These are phyloP conservation scores for Zosterops lateralis DNA, from an alignment of 2,113 vertebrate species.

Conservation along the genomic window DNA sequence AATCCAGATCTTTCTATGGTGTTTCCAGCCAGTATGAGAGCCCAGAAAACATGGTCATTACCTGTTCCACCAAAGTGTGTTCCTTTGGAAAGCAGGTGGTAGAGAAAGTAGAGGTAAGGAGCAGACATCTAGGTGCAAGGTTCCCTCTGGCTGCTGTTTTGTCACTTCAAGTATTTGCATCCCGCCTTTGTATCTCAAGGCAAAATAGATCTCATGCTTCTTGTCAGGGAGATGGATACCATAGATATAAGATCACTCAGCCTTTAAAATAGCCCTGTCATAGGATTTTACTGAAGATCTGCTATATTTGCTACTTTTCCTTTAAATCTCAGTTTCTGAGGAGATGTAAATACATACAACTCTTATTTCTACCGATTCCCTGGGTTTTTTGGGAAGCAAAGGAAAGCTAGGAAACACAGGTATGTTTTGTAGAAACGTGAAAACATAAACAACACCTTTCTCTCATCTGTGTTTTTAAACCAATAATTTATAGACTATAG, in stretches of 20 bases:
- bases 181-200: background rate
- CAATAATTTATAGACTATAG: background rate
- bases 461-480: background rate
- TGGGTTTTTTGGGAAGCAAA: background rate
- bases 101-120: constrained; percentile 92
- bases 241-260: background rate
- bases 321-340: background rate
- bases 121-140: background rate
- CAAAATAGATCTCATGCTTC: background rate
- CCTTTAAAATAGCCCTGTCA: background rate
- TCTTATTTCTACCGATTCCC: background rate
- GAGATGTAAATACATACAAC: background rate
- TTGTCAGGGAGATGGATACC: background rate
- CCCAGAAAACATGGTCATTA: constrained; percentile 93
- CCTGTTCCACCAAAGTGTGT: constrained; percentile 95
- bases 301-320: background rate
- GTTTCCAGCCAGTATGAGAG: constrained; percentile 96
- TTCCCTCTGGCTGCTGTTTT: background rate
- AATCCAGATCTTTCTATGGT: constrained; percentile 91
- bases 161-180: background rate
- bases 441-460: background rate
- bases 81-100: constrained; percentile 97
- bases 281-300: background rate
- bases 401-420: background rate
- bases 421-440: background rate